Percentiles rank a stretch among this genome's conserved stretches.
These are phyloP conservation scores for Saccostrea glomerata DNA, from an alignment of 1,140 invertebrate species.

Conservation along the genomic window DNA sequence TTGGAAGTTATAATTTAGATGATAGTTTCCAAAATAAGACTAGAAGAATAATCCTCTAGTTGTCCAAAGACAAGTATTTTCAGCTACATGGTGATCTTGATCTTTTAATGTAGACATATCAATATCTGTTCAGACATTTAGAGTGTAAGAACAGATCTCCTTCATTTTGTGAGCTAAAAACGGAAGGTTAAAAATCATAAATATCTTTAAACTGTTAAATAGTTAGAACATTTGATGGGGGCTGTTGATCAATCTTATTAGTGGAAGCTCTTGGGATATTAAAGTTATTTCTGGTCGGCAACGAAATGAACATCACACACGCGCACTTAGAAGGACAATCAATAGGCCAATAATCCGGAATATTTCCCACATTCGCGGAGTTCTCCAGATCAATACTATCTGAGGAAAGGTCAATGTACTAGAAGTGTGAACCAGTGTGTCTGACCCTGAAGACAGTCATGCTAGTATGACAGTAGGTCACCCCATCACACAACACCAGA, in stretches of 20 bases:
- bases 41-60: too few species aligned
- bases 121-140: too few species aligned
- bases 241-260: background rate
- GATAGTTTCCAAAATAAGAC: too few species aligned
- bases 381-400: background rate
- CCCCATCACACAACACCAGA: too few species aligned
- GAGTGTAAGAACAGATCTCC: too few species aligned
- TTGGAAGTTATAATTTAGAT: too few species aligned
- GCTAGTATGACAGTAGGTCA: too few species aligned
- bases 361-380: background rate
- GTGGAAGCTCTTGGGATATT: background rate
- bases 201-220: background rate
- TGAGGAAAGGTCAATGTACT: background rate
- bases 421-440: background rate
- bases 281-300: background rate
- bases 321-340: background rate
- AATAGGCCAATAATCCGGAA: background rate
- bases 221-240: background rate
- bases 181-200: background rate
- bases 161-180: too few species aligned
- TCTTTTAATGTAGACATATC: too few species aligned
- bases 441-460: too few species aligned
- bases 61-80: too few species aligned
- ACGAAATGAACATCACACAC: conserved; percentile 18
- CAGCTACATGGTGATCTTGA: too few species aligned